Evolutionary conservation across 2,113 vertebrate genomes (phyloP).

Genomic region (Microtus ochrogaster): DNA sequence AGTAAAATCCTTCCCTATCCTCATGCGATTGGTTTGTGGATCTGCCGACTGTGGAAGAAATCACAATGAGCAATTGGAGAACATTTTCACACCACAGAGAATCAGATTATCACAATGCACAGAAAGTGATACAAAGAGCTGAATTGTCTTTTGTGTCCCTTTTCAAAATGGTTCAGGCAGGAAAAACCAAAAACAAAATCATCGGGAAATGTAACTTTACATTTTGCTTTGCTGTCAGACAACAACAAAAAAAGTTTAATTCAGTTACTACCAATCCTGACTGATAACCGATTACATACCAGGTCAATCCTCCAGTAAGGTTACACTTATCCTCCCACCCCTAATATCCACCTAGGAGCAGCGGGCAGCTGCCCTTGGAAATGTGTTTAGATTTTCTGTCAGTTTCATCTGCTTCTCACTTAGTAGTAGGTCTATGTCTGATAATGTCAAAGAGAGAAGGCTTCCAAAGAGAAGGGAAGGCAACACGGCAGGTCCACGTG

Average conservation of each 20-base stretch:
- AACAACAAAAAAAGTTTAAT: not conserved
- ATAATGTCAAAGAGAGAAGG: not conserved
- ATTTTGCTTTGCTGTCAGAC: not conserved
- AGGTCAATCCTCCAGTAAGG: rapidly evolving
- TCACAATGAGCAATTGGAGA: not conserved
- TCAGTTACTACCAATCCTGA: not conserved
- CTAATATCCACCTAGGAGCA: no score
- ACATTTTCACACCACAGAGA: not conserved
- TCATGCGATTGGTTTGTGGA: not conserved
- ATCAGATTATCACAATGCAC: not conserved
- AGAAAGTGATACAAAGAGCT: not conserved
- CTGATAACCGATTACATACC: not conserved
- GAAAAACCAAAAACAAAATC: not conserved
- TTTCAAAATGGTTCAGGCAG: not conserved
- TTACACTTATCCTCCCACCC: not conserved
- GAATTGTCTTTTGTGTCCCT: not conserved
- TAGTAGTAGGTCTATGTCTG: not conserved
- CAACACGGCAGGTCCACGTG: not conserved
- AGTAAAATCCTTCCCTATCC: not conserved
- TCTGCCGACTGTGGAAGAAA: not conserved
- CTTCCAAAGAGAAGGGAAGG: not conserved
- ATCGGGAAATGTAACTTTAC: not conserved
- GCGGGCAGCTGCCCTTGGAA: not conserved
- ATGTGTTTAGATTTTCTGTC: not conserved
- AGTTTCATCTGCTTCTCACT: not conserved